phyloP scores from a whole-genome alignment of 37 sponge, comb jelly and placozoan species.

The Hormiphora californensis region DNA sequence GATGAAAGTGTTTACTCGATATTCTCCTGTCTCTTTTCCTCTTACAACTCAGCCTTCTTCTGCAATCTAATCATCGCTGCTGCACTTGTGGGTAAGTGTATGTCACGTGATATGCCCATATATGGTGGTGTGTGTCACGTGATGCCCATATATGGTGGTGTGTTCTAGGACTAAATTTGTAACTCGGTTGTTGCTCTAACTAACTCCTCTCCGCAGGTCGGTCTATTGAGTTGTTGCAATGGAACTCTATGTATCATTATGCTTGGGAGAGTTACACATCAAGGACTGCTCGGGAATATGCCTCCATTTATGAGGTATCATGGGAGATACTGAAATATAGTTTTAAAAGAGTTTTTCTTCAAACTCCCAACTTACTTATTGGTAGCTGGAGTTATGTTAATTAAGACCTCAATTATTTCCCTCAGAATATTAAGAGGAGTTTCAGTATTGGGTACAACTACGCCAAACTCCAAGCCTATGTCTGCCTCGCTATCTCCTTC shows the following conservation, averaged over 20 bases:
- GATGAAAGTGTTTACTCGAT: too few relatives aligned
- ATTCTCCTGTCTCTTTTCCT: neutral
- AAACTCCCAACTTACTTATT: too few relatives aligned
- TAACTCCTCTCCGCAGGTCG: neutral
- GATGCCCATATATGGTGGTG: too few relatives aligned
- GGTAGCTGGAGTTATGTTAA: too few relatives aligned
- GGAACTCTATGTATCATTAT: neutral
- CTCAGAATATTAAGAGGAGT: neutral
- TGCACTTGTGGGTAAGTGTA: neutral
- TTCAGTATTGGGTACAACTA: neutral
- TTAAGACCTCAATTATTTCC: too few relatives aligned
- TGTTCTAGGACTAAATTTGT: neutral
- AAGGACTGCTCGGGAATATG: neutral
- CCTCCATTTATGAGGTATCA: too few relatives aligned
- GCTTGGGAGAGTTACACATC: neutral
- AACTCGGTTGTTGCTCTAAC: neutral
- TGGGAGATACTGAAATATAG: too few relatives aligned
- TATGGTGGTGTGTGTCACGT: too few relatives aligned
- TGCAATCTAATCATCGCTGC: slow-evolving; percentile 1
- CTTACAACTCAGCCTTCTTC: neutral
- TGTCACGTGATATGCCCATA: too few relatives aligned
- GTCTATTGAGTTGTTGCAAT: neutral
- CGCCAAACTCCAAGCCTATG: slow-evolving; percentile 2
- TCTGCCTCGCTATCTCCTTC: neutral
- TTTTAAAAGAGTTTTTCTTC: too few relatives aligned